phyloP scores from a whole-genome alignment of 2,888 invertebrate genomes.

The Lepas anatifera region DNA sequence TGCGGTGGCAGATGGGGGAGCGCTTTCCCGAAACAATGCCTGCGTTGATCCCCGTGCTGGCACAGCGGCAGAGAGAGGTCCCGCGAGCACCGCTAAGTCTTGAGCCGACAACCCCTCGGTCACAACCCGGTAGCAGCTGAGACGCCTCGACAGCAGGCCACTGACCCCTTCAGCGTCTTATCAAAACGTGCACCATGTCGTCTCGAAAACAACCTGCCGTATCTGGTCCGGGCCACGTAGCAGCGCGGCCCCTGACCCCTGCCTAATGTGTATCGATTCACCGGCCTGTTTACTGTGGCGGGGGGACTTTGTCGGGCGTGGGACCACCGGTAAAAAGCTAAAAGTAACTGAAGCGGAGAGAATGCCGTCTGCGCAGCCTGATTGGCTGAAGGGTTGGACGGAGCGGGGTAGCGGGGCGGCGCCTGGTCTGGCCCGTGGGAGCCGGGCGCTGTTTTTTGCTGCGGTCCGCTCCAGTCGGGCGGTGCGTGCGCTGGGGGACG shows the following conservation, averaged over 20 bases:
- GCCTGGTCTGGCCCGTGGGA: neutral
- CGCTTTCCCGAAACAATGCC: neutral
- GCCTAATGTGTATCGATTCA: constrained; percentile 5
- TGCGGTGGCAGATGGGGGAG: neutral
- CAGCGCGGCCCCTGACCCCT: neutral
- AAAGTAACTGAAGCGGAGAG: constrained; percentile 12
- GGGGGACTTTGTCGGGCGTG: neutral
- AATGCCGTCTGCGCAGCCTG: neutral
- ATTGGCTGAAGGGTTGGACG: constrained; percentile 8
- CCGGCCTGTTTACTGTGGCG: neutral
- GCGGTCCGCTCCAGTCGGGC: neutral
- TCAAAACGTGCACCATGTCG: neutral
- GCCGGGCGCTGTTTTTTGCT: neutral
- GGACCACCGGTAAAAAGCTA: constrained; percentile 9
- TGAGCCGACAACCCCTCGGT: neutral
- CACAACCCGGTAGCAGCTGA: too few species aligned
- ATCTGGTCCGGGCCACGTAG: neutral
- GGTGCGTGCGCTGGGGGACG: neutral
- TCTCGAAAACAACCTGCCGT: neutral
- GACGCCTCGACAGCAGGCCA: neutral
- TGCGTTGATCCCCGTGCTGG: neutral
- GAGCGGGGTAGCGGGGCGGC: neutral
- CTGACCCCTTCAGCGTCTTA: neutral
- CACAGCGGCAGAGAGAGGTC: neutral
- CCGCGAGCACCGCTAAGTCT: neutral